Conservation (phyloP, 2,797 vertebrate genomes). For the Labroides dimidiatus region DNA sequence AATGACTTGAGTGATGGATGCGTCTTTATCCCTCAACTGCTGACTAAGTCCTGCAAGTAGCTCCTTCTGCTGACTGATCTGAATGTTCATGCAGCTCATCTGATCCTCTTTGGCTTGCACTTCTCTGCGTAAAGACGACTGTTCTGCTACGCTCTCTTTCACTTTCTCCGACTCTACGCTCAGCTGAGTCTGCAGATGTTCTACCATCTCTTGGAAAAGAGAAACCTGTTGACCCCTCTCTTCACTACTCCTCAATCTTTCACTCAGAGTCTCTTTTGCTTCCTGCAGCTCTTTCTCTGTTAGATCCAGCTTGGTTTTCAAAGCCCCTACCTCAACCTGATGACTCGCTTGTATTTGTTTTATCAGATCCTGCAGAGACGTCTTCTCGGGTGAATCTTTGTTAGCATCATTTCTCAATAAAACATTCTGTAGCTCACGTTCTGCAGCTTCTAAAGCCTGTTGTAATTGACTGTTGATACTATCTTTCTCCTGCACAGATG, state of each 20-base stretch:
- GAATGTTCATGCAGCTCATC: conserved; percentile 79
- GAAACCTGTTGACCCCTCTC: conserved; percentile 64
- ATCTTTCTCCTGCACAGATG: conserved; percentile 82
- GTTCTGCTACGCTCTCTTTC: conserved; percentile 61
- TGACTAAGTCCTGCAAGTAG: conserved; percentile 85
- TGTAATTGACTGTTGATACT: conserved; percentile 73
- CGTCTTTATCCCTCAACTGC: conserved; percentile 88
- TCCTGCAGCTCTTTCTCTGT: conserved; percentile 56
- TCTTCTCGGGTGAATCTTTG: conserved; percentile 63
- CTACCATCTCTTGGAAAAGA: conserved; percentile 74
- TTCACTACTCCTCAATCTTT: conserved; percentile 63
- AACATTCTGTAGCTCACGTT: conserved; percentile 72
- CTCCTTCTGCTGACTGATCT: conserved; percentile 88
- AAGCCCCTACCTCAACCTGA: conserved; percentile 63
- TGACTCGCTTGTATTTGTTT: conserved; percentile 71
- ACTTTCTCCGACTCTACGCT: conserved; percentile 62
- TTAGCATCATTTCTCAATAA: conserved; percentile 32
- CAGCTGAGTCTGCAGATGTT: conserved; percentile 69
- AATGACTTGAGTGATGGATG: conserved; percentile 83
- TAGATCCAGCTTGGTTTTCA: conserved; percentile 71
- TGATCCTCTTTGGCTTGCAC: conserved; percentile 79
- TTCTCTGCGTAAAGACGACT: conserved; percentile 65
- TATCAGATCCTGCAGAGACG: conserved; percentile 74
- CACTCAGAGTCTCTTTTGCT: conserved; percentile 63
- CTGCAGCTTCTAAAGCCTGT: conserved; percentile 76